Base-by-base conservation (phyloP, 2,888 invertebrate genomes). In the Ophioninae sp. region DNA sequence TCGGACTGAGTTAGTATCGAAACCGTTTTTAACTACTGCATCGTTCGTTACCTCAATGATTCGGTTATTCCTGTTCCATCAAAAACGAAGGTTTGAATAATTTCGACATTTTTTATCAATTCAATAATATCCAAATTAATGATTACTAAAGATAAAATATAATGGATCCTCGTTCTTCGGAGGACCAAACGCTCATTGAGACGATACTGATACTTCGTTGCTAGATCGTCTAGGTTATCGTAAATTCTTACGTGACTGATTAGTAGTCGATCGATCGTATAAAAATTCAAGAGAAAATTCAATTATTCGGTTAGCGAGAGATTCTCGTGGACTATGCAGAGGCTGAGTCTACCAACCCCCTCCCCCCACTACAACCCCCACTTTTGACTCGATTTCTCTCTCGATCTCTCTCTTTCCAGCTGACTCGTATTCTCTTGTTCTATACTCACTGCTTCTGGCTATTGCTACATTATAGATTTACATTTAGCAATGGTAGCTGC, bases 271-370 rank as follows among this genome's bases (percentile, higher is more conserved):
- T 87, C 85, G 84, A 87, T 86, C 85, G 68, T 84, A 81, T 85
- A 69, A 85, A 85, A 84, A 87, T 86, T 82, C 75, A 39, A 74
- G 79, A 77, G 75, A 83, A 87, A 86, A 87, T 87, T 85, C 72
- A 86, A 87, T 87, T 85, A 87, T 86, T 86, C 83, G 81, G 77
- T 74, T 82, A 79, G 76, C 82, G 80, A 81, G 82, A 81, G 87
- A 83, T 85, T 84, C 87, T 85, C 85, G 74, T 65, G 79, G 65
- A 76, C 80, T 79, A 61, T 72, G 81, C 79, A 61, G 67, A 39
- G 65, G 77, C 75, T 75, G 68, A 77, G 10, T 39, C 68, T 68
- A 30, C 58, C 65, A 72, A 56, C 65, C 78, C 75, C 63, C 64
- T 63, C 58, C 44, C 69, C 51, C 68, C 30, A 1, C 30, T 30